These are phyloP conservation scores for Parotocinclus haroldoi DNA, from an alignment of 2,797 vertebrate species.

Conservation along the genomic window DNA sequence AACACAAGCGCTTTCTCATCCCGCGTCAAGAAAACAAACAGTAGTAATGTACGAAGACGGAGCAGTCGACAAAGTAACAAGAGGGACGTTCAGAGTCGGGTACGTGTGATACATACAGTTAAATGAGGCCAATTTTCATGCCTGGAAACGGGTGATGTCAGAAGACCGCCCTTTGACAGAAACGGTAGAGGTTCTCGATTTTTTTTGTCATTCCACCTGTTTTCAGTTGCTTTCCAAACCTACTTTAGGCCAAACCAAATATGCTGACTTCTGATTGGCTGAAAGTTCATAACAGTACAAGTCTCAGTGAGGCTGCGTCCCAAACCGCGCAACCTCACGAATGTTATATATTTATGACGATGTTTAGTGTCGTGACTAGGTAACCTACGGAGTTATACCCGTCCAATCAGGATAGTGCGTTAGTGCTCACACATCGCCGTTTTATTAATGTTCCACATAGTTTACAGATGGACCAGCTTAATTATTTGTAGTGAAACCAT, in stretches of 20 bases:
- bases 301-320: not conserved
- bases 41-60: slow-evolving; percentile 24
- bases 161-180: not conserved
- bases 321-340: not conserved
- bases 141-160: not conserved
- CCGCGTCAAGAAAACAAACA: slow-evolving; percentile 44
- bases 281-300: not conserved
- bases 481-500: too few relatives aligned
- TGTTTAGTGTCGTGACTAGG: too few relatives aligned
- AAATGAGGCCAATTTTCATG: not conserved
- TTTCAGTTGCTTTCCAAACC: not conserved
- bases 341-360: too few relatives aligned
- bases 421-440: too few relatives aligned
- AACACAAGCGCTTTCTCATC: slow-evolving; percentile 30
- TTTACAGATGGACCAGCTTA: too few relatives aligned
- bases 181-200: not conserved
- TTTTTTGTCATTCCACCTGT: not conserved
- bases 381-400: too few relatives aligned
- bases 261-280: not conserved
- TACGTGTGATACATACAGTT: slow-evolving; percentile 17
- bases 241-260: not conserved
- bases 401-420: too few relatives aligned
- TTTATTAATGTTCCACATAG: too few relatives aligned
- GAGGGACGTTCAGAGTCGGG: slow-evolving; percentile 49
- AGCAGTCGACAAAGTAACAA: slow-evolving; percentile 48